These are phyloP conservation scores for Triplophysa yarkandensis DNA, from an alignment of 2,797 vertebrate genomes.

Conservation along the genomic window DNA sequence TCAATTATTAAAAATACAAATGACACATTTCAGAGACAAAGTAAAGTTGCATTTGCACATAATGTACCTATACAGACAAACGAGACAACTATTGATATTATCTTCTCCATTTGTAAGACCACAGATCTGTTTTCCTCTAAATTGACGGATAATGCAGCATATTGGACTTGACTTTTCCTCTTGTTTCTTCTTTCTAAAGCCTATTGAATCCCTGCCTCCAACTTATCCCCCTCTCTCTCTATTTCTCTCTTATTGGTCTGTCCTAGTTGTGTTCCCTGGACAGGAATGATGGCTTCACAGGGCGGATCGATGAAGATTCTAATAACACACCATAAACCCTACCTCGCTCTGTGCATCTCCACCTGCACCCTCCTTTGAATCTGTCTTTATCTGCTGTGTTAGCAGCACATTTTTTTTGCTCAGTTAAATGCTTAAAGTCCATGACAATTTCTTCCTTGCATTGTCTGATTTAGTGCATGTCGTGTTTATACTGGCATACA, in stretches of 20 bases:
- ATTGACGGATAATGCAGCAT: not conserved
- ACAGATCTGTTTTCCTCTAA: not conserved
- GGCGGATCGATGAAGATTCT: conserved; percentile 73
- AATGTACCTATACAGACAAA: not conserved
- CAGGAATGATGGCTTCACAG: conserved; percentile 70
- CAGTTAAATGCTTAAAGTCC: conserved; percentile 11
- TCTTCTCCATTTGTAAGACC: not conserved
- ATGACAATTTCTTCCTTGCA: not conserved
- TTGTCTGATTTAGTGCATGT: not conserved
- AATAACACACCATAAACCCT: conserved; percentile 61
- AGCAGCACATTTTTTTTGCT: conserved; percentile 8
- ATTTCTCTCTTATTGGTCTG: conserved; percentile 31
- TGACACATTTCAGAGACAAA: not conserved
- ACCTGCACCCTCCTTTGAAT: conserved; percentile 26
- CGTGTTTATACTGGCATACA: too few species aligned
- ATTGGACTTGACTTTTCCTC: not conserved
- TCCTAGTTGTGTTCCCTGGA: conserved; percentile 58
- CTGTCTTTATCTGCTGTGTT: conserved; percentile 41
- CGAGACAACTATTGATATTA: not conserved
- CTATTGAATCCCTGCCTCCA: conserved; percentile 10
- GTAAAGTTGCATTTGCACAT: not conserved
- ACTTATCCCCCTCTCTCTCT: conserved; percentile 36
- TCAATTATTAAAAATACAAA: not conserved
- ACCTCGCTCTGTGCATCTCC: conserved; percentile 34
- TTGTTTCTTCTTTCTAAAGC: conserved; percentile 3